Evolutionary conservation across 2,888 invertebrate species (phyloP).

Genomic region (Acholoe squamosa): DNA sequence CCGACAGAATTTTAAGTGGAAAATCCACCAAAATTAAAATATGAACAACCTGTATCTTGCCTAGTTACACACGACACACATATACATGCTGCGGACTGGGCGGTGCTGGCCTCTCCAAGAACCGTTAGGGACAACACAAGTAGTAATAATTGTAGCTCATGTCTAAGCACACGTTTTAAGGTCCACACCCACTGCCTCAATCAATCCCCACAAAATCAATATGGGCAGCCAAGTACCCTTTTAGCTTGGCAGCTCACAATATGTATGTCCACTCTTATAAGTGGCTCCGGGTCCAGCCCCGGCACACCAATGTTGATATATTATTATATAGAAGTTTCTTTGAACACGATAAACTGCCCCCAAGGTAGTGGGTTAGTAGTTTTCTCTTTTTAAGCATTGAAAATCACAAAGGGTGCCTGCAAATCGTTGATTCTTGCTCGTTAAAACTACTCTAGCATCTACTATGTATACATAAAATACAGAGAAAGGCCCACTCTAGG

Average conservation of each 20-base stretch:
- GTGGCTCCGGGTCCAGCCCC: background rate
- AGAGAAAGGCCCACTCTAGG: too few species aligned
- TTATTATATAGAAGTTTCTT: background rate
- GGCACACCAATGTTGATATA: background rate
- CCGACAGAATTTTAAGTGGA: too few species aligned
- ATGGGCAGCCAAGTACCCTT: background rate
- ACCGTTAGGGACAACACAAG: slow-evolving; percentile 34
- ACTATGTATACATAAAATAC: background rate
- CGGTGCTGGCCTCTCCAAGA: slow-evolving; percentile 26
- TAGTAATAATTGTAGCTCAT: background rate
- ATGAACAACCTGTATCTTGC: background rate
- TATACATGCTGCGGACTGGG: background rate
- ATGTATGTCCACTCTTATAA: too few species aligned
- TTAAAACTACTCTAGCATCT: slow-evolving; percentile 15
- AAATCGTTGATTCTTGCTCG: slow-evolving; percentile 49
- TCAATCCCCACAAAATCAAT: background rate
- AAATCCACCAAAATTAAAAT: too few species aligned
- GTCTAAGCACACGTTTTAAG: background rate
- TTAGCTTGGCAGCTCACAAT: too few species aligned
- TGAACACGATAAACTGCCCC: background rate
- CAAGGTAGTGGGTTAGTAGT: background rate
- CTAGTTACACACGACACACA: slow-evolving; percentile 24
- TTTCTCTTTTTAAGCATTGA: background rate
- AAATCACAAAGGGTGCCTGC: slow-evolving; percentile 24
- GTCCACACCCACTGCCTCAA: slow-evolving; percentile 15